Conservation (phyloP, 1,140 invertebrate species). For the Eriosoma lanigerum region DNA sequence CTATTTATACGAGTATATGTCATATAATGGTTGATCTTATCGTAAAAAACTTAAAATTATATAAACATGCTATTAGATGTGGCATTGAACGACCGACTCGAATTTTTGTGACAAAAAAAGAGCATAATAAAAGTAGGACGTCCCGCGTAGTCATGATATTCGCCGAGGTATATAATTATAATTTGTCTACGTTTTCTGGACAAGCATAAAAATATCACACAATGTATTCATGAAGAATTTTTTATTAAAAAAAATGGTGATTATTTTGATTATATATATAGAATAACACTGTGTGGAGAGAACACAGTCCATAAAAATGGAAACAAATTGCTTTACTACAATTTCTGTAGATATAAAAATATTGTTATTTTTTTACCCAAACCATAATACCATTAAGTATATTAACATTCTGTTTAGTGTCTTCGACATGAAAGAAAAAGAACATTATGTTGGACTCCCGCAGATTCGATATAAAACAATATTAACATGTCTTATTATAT, state of each 20-base stretch:
- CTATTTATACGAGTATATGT: not conserved
- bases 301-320: constrained; percentile 30
- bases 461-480: constrained; percentile 31
- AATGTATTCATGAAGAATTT: no score
- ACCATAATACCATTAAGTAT: not conserved
- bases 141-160: constrained; percentile 33
- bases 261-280: constrained; percentile 7
- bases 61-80: not conserved
- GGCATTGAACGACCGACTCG: not conserved
- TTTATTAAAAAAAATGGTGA: not conserved
- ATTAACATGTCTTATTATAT: constrained; percentile 39
- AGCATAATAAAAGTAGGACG: constrained; percentile 6
- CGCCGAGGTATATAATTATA: not conserved
- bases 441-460: constrained; percentile 1
- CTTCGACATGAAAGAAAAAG: not conserved
- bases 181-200: not conserved
- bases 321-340: constrained; percentile 25
- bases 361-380: not conserved
- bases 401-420: constrained; percentile 15
- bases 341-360: not conserved
- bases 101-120: not conserved
- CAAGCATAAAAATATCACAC: not conserved
- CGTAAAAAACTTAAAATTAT: not conserved
- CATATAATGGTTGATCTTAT: not conserved
- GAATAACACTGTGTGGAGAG: not conserved